These are phyloP conservation scores for Mormyrus hasselquistii DNA, from an alignment of 2,797 vertebrate genomes.

Conservation along the genomic window DNA sequence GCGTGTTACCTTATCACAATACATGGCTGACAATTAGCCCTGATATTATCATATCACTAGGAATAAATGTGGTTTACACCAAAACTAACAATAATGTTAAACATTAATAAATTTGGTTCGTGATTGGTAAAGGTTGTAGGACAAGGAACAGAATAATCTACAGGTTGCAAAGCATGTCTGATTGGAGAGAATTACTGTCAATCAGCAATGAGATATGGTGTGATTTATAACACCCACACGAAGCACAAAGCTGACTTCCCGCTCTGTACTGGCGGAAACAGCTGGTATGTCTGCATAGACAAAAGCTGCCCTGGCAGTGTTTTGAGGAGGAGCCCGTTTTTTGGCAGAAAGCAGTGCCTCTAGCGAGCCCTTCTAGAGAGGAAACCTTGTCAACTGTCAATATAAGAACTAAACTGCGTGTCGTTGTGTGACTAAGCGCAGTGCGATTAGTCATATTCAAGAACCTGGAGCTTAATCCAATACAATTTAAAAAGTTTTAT, in stretches of 20 bases:
- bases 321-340: background rate
- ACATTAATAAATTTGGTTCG: background rate
- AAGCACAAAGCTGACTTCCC: background rate
- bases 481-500: background rate
- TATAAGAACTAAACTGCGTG: background rate
- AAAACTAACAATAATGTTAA: background rate
- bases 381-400: background rate
- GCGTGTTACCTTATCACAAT: constrained; percentile 2
- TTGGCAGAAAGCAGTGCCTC: background rate
- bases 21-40: background rate
- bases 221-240: constrained; percentile 34
- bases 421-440: background rate
- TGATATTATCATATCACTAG: background rate
- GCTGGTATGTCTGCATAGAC: constrained; percentile 23
- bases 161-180: background rate
- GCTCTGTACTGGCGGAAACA: constrained; percentile 33
- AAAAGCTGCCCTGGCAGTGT: background rate
- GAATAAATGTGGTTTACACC: background rate
- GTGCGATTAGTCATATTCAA: background rate
- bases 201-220: constrained; percentile 32
- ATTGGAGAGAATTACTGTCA: background rate
- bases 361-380: background rate
- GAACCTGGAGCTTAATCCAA: background rate
- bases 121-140: background rate
- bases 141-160: background rate